A percentile compares a stretch with the other conserved stretches of the same genome.
These are phyloP conservation scores for Labrus mixtus DNA, from an alignment of 2,113 vertebrate genomes.

Conservation along the genomic window DNA sequence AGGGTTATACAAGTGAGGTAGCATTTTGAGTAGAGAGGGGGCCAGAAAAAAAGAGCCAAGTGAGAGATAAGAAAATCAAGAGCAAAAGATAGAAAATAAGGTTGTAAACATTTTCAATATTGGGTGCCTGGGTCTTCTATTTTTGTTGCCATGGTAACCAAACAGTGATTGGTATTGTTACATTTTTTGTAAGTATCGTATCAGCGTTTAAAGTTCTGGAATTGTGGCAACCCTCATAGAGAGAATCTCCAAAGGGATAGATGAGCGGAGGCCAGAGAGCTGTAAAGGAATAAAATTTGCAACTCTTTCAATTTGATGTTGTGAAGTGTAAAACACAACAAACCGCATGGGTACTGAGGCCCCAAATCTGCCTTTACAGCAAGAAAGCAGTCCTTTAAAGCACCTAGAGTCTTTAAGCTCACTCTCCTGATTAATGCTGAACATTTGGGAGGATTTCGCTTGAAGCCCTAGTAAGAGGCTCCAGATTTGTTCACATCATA, in stretches of 20 bases:
- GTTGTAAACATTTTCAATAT: too few species aligned
- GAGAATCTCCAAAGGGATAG: background rate
- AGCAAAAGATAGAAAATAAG: background rate
- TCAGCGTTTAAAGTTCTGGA: too few species aligned
- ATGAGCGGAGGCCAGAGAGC: background rate
- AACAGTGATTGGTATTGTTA: too few species aligned
- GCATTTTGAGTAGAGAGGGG: background rate
- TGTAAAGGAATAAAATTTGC: background rate
- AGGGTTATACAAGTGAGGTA: background rate
- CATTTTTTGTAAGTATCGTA: too few species aligned
- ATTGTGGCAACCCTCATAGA: background rate
- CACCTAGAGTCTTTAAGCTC: conserved; percentile 54
- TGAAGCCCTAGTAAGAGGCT: conserved; percentile 55
- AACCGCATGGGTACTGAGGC: conserved; percentile 20
- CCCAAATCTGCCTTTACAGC: conserved; percentile 41
- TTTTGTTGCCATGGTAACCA: too few species aligned
- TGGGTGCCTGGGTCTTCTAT: too few species aligned
- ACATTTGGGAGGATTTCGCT: conserved; percentile 66
- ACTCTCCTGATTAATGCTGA: conserved; percentile 52
- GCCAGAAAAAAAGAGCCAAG: background rate
- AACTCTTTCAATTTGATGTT: conserved; percentile 13
- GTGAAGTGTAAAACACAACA: conserved; percentile 16
- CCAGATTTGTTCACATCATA: conserved; percentile 64
- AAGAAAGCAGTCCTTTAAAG: conserved; percentile 34
- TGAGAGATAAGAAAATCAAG: background rate